phyloP scores from a whole-genome alignment of 2,113 vertebrate species.

The Pangasianodon hypophthalmus region DNA sequence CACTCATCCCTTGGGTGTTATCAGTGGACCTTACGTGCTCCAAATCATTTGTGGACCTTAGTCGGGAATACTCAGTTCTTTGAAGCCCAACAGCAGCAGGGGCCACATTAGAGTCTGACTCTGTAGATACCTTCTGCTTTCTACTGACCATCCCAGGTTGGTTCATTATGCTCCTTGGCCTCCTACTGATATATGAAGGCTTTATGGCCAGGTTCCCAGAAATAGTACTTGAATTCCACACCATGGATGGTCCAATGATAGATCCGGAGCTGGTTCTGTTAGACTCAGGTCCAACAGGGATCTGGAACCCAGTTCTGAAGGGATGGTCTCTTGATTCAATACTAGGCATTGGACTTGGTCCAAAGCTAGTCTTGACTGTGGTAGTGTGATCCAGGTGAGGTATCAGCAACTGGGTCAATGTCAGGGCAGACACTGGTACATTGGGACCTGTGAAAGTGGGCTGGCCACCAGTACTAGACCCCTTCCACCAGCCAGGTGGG shows the following conservation, averaged over 20 bases:
- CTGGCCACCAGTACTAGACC: conserved; percentile 66
- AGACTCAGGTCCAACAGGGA: conserved; percentile 32
- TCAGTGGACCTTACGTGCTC: conserved; percentile 68
- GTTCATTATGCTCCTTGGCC: neutral
- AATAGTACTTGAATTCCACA: conserved; percentile 47
- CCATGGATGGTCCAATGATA: conserved; percentile 48
- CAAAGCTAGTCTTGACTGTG: conserved; percentile 3
- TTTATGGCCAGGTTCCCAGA: conserved; percentile 43
- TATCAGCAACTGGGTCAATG: conserved; percentile 34
- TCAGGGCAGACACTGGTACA: conserved; percentile 12
- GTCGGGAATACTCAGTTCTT: conserved; percentile 42
- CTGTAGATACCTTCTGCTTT: conserved; percentile 22
- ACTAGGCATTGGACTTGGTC: conserved; percentile 31
- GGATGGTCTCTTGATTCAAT: neutral
- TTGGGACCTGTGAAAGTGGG: conserved; percentile 38
- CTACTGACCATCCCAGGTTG: neutral
- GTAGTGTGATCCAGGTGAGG: conserved; percentile 7
- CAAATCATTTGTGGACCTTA: conserved; percentile 44
- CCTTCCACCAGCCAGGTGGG: conserved; percentile 58
- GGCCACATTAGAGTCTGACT: conserved; percentile 47
- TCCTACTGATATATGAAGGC: conserved; percentile 37
- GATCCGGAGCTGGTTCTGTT: conserved; percentile 39
- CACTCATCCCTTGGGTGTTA: conserved; percentile 50
- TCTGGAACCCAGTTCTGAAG: conserved; percentile 10
- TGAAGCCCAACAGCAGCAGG: conserved; percentile 34